Base-by-base conservation (phyloP, 2,888 invertebrate species). In the Diabrotica balteata region DNA sequence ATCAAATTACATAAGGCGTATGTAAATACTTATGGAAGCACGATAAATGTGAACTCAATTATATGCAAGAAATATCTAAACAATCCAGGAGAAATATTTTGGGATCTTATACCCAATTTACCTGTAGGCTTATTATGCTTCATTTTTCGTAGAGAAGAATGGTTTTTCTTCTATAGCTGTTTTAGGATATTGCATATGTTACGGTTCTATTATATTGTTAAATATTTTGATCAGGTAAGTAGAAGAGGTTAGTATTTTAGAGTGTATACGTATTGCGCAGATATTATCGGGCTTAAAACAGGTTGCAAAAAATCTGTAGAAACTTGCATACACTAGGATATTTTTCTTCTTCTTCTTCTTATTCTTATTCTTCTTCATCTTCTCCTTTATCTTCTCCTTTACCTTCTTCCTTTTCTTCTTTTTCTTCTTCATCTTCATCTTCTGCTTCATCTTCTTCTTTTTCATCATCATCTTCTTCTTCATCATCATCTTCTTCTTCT, bases 91-190 rank as follows among this genome's bases (percentile, higher is more conserved):
- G 52, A 66, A 44, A 62, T 69, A 8, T 61, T 72, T 50, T 69
- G 70, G 72, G 70, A 72, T 57, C 57, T 70, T 17, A 50, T 69
- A 11, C 63, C 70, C 4, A 72, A 70, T 51, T 45, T 72, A 10
- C 72, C 72, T 7, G 32, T 72, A 8, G 55, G 17, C n/a, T 17
- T 68, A 2, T 51, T 61, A 11, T 69, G 67, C 32, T 70, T 67
- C 17, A 32, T 44, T 52, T 72, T 63, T 59, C 58, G 49, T 43
- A 55, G n/a, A 11, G 69, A 69, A 44, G 65, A 70, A 44, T 53
- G 66, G 66, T 69, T 69, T 45, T 72, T 69, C 11, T 57, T 59
- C 7, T 72, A 70, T 49, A 67, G 58, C 10, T 70, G 69, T 43
- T 55, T 72, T 45, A 68, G 72, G 46, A 10, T 70, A 46, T 58